Conservation (phyloP, 2,113 vertebrate genomes). For the Urocolius indicus region DNA sequence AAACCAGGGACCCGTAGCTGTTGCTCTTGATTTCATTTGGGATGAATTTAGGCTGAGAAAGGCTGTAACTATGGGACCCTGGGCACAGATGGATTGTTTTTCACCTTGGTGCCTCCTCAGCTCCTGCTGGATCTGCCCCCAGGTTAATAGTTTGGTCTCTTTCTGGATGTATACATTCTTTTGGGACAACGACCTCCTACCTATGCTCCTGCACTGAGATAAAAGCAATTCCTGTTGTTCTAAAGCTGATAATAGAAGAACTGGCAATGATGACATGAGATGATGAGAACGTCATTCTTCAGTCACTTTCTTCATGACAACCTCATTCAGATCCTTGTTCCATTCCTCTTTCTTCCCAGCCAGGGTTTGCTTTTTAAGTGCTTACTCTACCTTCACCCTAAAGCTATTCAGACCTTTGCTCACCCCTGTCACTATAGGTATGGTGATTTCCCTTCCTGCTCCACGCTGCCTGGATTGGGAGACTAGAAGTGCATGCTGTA, state of each 20-base stretch:
- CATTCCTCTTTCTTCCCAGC: not conserved
- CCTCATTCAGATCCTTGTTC: not conserved
- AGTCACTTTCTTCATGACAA: not conserved
- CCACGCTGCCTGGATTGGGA: not conserved
- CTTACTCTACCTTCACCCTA: not conserved
- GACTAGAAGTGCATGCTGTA: not conserved
- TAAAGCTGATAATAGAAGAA: not conserved
- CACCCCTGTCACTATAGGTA: not conserved
- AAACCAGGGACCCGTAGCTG: accelerated
- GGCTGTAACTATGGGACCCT: not conserved
- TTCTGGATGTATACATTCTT: not conserved
- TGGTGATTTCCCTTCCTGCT: not conserved
- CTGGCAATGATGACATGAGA: not conserved
- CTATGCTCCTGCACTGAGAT: not conserved
- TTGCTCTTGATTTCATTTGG: not conserved
- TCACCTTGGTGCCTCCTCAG: not conserved
- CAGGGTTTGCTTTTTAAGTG: not conserved
- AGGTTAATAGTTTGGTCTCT: not conserved
- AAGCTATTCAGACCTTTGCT: not conserved
- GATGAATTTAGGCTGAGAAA: not conserved
- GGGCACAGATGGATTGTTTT: not conserved
- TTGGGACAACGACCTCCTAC: not conserved
- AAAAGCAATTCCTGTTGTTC: not conserved
- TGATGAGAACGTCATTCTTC: not conserved
- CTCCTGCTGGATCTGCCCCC: not conserved